Percentiles rank a stretch among this genome's conserved stretches.
These are phyloP conservation scores for Chalcosyrphus nemorum DNA, from an alignment of 2,888 invertebrate species.

Conservation along the genomic window DNA sequence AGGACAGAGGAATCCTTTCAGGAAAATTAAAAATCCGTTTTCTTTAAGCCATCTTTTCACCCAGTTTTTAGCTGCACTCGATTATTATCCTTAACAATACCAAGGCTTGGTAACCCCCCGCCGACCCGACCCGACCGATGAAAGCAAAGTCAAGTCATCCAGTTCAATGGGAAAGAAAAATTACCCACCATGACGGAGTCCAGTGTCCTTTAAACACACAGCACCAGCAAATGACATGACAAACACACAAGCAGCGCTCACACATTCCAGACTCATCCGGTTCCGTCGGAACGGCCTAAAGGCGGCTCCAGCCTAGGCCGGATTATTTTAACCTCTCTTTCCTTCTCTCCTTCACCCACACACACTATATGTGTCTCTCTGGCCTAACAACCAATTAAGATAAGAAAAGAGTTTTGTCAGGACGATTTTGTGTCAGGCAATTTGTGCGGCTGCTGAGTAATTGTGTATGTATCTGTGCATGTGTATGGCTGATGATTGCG, in stretches of 20 bases:
- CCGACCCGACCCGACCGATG: constrained; percentile 38
- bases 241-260: constrained; percentile 2
- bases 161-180: constrained; percentile 51
- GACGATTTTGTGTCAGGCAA: constrained; percentile 73
- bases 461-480: constrained; percentile 55
- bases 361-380: neutral
- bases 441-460: constrained; percentile 68
- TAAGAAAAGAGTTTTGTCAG: constrained; percentile 73
- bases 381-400: constrained; percentile 71
- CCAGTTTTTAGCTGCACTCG: constrained; percentile 28
- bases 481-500: constrained; percentile 67
- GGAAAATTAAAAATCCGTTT: constrained; percentile 66
- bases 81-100: constrained; percentile 39
- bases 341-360: constrained; percentile 21
- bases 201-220: constrained; percentile 52
- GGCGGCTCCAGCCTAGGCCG: constrained; percentile 58
- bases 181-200: constrained; percentile 49
- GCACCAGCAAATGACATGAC: constrained; percentile 13
- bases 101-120: constrained; percentile 53
- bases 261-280: constrained; percentile 51
- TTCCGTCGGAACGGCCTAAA: constrained; percentile 55
- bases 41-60: constrained; percentile 1
- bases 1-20: constrained; percentile 58
- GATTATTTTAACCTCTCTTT: constrained; percentile 68
- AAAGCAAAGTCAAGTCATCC: constrained; percentile 61